Evolutionary conservation across 1,140 invertebrate species (phyloP).

Genomic region (Nylanderia fulva): DNA sequence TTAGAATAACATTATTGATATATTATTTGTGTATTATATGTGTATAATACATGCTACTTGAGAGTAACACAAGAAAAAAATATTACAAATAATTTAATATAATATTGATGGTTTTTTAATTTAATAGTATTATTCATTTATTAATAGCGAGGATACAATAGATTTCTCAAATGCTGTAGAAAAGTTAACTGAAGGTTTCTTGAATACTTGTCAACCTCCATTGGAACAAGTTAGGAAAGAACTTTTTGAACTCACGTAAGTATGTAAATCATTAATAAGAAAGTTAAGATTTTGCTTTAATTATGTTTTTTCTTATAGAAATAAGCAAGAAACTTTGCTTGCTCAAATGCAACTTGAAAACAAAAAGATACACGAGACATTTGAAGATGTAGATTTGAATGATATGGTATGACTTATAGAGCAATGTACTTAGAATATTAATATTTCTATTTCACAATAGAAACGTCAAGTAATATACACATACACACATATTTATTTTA

Average conservation of each 20-base stretch:
- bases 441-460: conserved; percentile 19
- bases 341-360: conserved; percentile 82
- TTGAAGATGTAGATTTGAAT: conserved; percentile 80
- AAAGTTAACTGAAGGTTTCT: conserved; percentile 79
- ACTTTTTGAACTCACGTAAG: conserved; percentile 82
- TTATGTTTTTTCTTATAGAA: conserved; percentile 70
- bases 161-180: conserved; percentile 76
- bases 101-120: conserved; percentile 15
- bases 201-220: conserved; percentile 79
- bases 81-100: not conserved
- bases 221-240: conserved; percentile 80
- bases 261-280: conserved; percentile 13
- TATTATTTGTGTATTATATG: not conserved
- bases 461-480: not conserved
- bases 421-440: conserved; percentile 38
- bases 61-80: not conserved
- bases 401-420: conserved; percentile 78
- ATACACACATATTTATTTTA: conserved; percentile 30
- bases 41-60: too few relatives aligned
- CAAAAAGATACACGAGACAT: conserved; percentile 79
- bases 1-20: not conserved
- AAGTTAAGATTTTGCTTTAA: conserved; percentile 20
- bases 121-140: conserved; percentile 34
- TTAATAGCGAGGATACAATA: conserved; percentile 69
- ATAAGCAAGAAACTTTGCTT: conserved; percentile 81